phyloP scores from a whole-genome alignment of 2,888 invertebrate species.

The Macrophya alboannulata region DNA sequence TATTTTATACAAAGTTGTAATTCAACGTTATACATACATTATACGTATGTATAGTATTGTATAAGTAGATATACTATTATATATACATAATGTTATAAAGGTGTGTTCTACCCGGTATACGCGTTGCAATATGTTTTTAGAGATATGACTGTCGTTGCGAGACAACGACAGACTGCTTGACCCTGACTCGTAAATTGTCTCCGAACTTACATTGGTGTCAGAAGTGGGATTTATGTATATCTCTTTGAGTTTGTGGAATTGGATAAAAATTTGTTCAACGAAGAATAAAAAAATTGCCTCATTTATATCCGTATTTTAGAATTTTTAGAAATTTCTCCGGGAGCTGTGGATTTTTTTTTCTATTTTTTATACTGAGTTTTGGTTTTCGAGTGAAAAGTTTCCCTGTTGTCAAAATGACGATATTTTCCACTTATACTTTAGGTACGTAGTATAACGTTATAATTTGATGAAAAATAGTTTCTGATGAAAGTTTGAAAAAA shows the following conservation, averaged over 20 bases:
- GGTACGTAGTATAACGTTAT: neutral
- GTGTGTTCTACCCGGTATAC: too few relatives aligned
- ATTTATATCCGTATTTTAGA: neutral
- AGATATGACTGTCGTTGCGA: too few relatives aligned
- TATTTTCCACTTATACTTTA: too few relatives aligned
- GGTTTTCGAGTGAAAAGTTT: neutral
- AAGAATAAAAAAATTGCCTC: neutral
- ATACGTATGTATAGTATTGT: neutral
- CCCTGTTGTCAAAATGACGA: neutral
- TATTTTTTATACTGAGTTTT: neutral
- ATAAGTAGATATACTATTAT: too few relatives aligned
- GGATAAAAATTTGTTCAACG: neutral
- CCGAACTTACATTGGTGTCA: too few relatives aligned
- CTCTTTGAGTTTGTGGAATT: neutral
- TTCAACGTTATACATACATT: neutral
- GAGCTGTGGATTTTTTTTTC: neutral
- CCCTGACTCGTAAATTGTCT: too few relatives aligned
- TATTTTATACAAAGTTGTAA: slow-evolving; percentile 24
- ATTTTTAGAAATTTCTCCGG: neutral
- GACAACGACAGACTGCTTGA: too few relatives aligned
- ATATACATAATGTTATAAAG: too few relatives aligned
- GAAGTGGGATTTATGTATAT: too few relatives aligned
- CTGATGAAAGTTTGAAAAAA: too few relatives aligned
- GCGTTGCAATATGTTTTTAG: too few relatives aligned
- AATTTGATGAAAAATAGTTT: too few relatives aligned